Evolutionary conservation across 2,888 invertebrate species (phyloP).

Genomic region (Sarcophaga variegata): DNA sequence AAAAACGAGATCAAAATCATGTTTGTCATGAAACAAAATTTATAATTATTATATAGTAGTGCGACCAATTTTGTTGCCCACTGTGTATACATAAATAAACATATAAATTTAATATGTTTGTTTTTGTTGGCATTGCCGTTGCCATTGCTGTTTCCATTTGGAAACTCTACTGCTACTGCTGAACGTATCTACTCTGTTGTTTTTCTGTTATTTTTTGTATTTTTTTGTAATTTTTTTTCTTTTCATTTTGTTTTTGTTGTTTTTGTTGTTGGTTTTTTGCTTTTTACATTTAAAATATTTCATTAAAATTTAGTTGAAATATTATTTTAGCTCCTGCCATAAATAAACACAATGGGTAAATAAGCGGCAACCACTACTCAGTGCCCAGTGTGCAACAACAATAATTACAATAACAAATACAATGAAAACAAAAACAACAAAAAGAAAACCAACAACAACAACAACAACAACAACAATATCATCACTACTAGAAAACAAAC

Average conservation of each 20-base stretch:
- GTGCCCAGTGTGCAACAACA: constrained; percentile 10
- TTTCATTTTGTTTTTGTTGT: too few species aligned
- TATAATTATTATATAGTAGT: too few species aligned
- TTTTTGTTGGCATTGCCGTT: constrained; percentile 21
- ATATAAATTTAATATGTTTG: constrained; percentile 53
- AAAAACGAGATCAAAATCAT: too few species aligned
- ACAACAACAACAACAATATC: not conserved
- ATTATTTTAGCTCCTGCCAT: constrained; percentile 63
- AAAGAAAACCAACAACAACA: not conserved
- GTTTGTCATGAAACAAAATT: too few species aligned
- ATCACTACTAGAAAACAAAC: constrained; percentile 49
- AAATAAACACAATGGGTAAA: constrained; percentile 62
- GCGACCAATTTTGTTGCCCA: too few species aligned
- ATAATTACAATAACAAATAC: constrained; percentile 27
- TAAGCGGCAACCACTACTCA: constrained; percentile 45
- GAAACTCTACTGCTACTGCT: not conserved
- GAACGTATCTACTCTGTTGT: too few species aligned
- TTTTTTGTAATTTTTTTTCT: constrained; percentile 4
- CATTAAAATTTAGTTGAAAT: constrained; percentile 68
- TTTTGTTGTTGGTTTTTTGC: not conserved
- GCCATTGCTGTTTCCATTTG: constrained; percentile 26
- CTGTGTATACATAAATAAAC: not conserved
- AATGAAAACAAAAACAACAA: constrained; percentile 55
- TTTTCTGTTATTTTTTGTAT: not conserved
- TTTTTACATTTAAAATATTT: constrained; percentile 61